These are phyloP conservation scores for Chiropotes sagulatus DNA, from an alignment of 2,797 vertebrate species.

Conservation along the genomic window DNA sequence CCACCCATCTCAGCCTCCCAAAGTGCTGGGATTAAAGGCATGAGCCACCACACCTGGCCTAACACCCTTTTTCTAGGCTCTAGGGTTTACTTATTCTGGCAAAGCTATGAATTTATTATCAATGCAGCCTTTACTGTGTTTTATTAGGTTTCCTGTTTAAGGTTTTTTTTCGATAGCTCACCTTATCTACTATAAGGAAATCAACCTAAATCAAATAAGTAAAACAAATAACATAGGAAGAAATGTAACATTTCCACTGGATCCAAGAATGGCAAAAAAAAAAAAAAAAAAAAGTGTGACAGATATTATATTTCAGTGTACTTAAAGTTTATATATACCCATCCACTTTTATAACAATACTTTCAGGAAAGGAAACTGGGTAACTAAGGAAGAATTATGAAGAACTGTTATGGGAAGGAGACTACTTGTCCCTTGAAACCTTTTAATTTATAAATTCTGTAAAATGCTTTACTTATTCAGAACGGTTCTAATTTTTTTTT, in stretches of 20 bases:
- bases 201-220: not conserved
- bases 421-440: not conserved
- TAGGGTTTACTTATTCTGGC: not conserved
- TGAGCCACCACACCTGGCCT: not conserved
- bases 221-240: not conserved
- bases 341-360: not conserved
- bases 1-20: not conserved
- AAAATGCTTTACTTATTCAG: not conserved
- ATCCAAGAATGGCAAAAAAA: not conserved
- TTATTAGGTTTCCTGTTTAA: not conserved
- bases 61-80: not conserved
- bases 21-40: not conserved
- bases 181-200: constrained; percentile 28
- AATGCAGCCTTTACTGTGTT: not conserved
- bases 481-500: not conserved
- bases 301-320: not conserved
- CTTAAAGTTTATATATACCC: not conserved
- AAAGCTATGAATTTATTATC: not conserved
- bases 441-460: constrained; percentile 17
- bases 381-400: not conserved
- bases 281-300: not conserved
- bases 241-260: not conserved
- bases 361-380: not conserved
- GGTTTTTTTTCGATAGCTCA: not conserved
- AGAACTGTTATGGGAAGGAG: not conserved